A percentile compares a stretch with the other conserved stretches of the same genome.
Evolutionary conservation across 2,113 vertebrate genomes (phyloP).

Genomic region (Mus musculus): GRCm39 chr4:96575501-96576000

Average conservation of each 20-base stretch:
- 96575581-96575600: background rate
- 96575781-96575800: conserved; percentile 63
- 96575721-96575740: conserved; percentile 18
- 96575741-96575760: conserved; percentile 46
- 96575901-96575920: conserved; percentile 74
- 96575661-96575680: background rate
- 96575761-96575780: conserved; percentile 58
- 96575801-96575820: conserved; percentile 69
- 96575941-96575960: conserved; percentile 77
- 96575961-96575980: conserved; percentile 73
- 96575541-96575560: background rate
- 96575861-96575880: conserved; percentile 82
- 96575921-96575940: conserved; percentile 75
- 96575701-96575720: conserved; percentile 11
- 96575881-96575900: conserved; percentile 79
- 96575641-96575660: conserved; percentile 20
- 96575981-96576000: conserved; percentile 70
- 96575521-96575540: background rate
- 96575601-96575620: background rate
- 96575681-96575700: background rate
- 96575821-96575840: conserved; percentile 70
- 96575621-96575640: conserved; percentile 37
- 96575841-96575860: conserved; percentile 78
- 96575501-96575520: background rate
- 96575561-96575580: background rate